Evolutionary conservation across 2,888 invertebrate genomes (phyloP), one percentile per base, ranked within the genome.

Genomic region (Chelonus formosanus): DNA sequence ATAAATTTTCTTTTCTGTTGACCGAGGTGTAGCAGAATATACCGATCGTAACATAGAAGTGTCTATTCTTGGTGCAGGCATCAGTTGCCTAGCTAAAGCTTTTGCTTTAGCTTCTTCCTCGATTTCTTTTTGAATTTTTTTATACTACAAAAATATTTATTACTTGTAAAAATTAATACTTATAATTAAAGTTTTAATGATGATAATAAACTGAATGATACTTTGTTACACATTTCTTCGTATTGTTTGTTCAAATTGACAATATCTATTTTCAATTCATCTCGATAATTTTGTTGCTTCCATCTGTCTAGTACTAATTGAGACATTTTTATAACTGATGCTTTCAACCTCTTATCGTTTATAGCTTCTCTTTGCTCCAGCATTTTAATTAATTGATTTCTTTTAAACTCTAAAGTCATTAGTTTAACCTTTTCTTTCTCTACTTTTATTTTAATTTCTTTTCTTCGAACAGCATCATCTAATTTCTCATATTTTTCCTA

Each of bases 401-500:
- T 58, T 52, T 63, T 59, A n/a, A 59, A 53, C 8, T 58, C 34
- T 10, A 31, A 8, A 5, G 59, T 5, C 58, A 55, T 58, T 4
- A 10, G 20, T 50, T 43, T 3, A 8, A 67, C 35, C 55, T 63
- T 6, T 4, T 20, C 1, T 8, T 59, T 57, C 43, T 63, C 34
- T 5, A 31, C 34, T 35, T 63, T 43, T n/a, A 43, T 43, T 63
- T 43, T 47, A 8, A 7, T 5, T 43, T 63, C 20, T 7, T 35
- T 44, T 55, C 67, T 58, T 31, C 20, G 40, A 31, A 58, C 40
- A 31, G 67, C 67, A 5, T 32, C 7, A 7, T 58, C 58, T 3
- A 67, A 35, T 63, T 47, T 45, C 34, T 63, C 63, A 32, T 63
- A 67, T 7, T 67, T 63, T 4, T 34, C 8, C 67, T 67, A 47